Conservation (phyloP, 2,797 vertebrate species). For the Gymnoscopelus microlampas region DNA sequence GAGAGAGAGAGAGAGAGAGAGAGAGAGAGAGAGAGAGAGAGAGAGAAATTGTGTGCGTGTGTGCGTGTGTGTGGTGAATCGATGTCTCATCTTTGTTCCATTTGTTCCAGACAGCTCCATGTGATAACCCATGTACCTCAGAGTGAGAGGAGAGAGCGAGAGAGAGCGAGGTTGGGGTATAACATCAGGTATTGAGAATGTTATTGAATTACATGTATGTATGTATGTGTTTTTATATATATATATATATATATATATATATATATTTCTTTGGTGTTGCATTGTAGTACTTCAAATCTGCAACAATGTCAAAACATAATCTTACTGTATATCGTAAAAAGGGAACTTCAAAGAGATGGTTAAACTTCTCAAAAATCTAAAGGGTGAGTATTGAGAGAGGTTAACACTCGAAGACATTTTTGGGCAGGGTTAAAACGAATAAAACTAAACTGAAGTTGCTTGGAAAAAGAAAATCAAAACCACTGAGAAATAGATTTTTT, state of each 20-base stretch:
- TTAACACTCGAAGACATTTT: too few species aligned
- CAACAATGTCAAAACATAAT: too few species aligned
- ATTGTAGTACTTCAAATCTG: too few species aligned
- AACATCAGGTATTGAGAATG: slow-evolving; percentile 41
- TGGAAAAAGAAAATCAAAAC: slow-evolving; percentile 25
- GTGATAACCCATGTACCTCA: slow-evolving; percentile 70
- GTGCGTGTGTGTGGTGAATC: slow-evolving; percentile 51
- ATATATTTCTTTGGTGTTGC: too few species aligned
- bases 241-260: too few species aligned
- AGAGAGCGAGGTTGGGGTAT: slow-evolving; percentile 45
- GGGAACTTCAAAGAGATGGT: too few species aligned
- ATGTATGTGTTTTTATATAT: too few species aligned
- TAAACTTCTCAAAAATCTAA: background rate
- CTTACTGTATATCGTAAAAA: too few species aligned
- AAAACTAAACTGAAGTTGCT: slow-evolving; percentile 6
- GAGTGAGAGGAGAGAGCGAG: slow-evolving; percentile 25
- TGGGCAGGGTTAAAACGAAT: slow-evolving; percentile 27
- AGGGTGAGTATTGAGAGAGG: background rate
- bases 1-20: too few species aligned
- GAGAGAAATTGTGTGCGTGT: slow-evolving; percentile 17
- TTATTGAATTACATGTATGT: slow-evolving; percentile 34
- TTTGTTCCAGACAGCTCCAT: slow-evolving; percentile 68
- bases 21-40: too few species aligned
- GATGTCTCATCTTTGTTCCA: slow-evolving; percentile 75
- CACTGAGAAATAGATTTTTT: slow-evolving; percentile 40